These are phyloP conservation scores for Phragmatobia fuliginosa DNA, from an alignment of 2,888 invertebrate genomes.

Conservation along the genomic window DNA sequence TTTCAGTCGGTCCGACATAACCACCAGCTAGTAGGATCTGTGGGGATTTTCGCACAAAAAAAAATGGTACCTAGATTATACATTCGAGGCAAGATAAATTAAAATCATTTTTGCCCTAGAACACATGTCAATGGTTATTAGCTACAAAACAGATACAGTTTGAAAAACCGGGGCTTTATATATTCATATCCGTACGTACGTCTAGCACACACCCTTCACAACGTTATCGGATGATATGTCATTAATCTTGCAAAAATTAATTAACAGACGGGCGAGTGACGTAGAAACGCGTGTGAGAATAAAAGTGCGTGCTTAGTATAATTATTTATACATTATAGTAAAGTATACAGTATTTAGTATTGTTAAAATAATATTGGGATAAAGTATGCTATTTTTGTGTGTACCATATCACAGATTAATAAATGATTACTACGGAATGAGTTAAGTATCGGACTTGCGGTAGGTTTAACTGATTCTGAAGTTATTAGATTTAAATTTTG, in stretches of 20 bases:
- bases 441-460: not conserved
- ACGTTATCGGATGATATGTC: constrained; percentile 43
- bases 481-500: no score
- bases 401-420: no score
- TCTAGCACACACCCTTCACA: constrained; percentile 13
- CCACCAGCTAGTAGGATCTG: no score
- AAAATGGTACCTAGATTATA: no score
- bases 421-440: no score
- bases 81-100: no score
- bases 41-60: no score
- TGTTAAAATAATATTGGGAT: not conserved
- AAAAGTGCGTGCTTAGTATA: constrained; percentile 28
- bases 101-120: not conserved
- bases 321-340: constrained; percentile 5
- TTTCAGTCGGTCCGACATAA: no score
- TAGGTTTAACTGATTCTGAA: not conserved
- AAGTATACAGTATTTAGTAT: no score
- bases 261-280: constrained; percentile 37
- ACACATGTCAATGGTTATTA: not conserved
- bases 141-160: not conserved
- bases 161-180: not conserved
- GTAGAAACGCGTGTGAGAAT: constrained; percentile 40
- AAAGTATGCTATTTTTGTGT: not conserved
- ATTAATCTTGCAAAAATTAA: constrained; percentile 56
- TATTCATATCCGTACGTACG: not conserved